Evolutionary conservation across 2,797 vertebrate genomes (phyloP), one percentile per base, ranked within the genome.

Genomic region (Rhyacichthys aspro): DNA sequence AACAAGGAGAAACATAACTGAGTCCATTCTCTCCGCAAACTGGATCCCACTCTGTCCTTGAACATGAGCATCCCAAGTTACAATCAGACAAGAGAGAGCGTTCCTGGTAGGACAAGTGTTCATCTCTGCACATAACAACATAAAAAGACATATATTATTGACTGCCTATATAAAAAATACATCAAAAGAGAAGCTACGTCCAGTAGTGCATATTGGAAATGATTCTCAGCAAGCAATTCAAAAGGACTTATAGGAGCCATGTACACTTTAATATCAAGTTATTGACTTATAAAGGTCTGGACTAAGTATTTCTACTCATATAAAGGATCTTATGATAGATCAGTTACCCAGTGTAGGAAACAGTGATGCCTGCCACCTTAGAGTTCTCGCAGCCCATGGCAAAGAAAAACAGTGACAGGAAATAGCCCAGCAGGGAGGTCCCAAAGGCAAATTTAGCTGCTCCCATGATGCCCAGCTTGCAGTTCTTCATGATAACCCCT

Each of bases 401-500:
- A 9, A 98, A 94, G 63, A 97, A 86, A 5, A 93, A 91, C 11
- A 98, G 90, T 0, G 96, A 93, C 61, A 98, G 79, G 52, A 96
- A 92, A 79, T 94, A 98, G 15, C 96, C 96, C 55, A 96, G 70
- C 56, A 94, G 81, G 14, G 94, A 95, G 0, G 95, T 95, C 43
- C 89, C 92, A 70, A 97, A 74, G 19, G 94, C 92, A 62, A 98
- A 91, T 70, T 93, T 96, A 62, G 94, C 94, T 0, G 96, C 95
- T 73, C 93, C 95, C 81, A 91, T 88, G 61, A 96, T 68, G 47
- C 75, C 80, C 3, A 98, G 83, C 74, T 89, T 91, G 78, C 94
- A 94, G 67, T 92, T 97, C 80, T 96, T 98, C 95, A 98, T 96
- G 44, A 95, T 47, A 48, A 98, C 87, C 0, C 95, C 96, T 8